phyloP scores from a whole-genome alignment of 2,113 vertebrate genomes.

The Hoplias malabaricus region DNA sequence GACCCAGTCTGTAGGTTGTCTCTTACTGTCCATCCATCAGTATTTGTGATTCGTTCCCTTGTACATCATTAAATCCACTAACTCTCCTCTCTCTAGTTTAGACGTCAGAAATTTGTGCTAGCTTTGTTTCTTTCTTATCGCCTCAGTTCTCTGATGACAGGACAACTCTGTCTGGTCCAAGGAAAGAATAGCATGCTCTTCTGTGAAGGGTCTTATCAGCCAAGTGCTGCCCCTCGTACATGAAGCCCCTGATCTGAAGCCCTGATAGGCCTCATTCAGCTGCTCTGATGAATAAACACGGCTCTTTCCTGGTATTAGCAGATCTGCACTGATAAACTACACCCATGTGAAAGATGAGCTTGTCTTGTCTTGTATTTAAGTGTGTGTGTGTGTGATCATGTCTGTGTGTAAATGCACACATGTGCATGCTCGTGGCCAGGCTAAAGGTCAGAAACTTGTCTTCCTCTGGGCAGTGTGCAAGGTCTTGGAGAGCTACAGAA shows the following conservation, averaged over 20 bases:
- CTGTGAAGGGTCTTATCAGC: not conserved
- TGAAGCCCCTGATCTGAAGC: not conserved
- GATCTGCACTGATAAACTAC: not conserved
- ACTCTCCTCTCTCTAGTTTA: not conserved
- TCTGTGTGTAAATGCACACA: not conserved
- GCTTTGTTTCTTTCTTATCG: not conserved
- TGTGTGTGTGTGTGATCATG: not conserved
- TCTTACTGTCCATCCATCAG: too few species aligned
- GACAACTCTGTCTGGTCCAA: not conserved
- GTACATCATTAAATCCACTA: not conserved
- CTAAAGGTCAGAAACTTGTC: slow-evolving; percentile 47
- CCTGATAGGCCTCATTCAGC: not conserved
- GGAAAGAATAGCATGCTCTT: not conserved
- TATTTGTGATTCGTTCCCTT: too few species aligned
- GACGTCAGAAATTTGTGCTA: not conserved
- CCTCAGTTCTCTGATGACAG: not conserved
- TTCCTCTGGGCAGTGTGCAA: slow-evolving; percentile 39
- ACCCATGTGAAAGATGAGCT: not conserved
- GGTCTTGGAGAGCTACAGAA: slow-evolving; percentile 31
- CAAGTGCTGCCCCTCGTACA: not conserved
- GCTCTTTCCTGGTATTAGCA: not conserved
- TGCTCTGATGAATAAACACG: not conserved
- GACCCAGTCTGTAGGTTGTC: too few species aligned
- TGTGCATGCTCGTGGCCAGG: not conserved
- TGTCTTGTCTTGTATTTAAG: not conserved